These are phyloP conservation scores for Diploscapter pachys DNA, from an alignment of 1,140 invertebrate genomes.

Conservation along the genomic window DNA sequence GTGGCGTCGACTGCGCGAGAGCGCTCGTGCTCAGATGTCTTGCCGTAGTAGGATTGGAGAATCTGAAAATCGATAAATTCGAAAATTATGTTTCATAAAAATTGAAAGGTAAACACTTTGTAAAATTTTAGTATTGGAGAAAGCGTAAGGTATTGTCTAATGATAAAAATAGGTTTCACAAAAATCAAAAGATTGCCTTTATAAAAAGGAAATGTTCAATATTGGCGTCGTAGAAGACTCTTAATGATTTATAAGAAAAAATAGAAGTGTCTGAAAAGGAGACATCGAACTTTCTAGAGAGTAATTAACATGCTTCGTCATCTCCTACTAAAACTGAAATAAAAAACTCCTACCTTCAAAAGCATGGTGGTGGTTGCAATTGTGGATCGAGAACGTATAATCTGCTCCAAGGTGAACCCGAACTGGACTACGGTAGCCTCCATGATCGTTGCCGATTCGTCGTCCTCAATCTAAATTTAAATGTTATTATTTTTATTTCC, in stretches of 20 bases:
- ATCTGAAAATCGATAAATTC: conserved; percentile 40
- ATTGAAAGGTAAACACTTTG: background rate
- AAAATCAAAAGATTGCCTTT: too few species aligned
- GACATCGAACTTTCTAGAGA: too few species aligned
- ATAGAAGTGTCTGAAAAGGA: too few species aligned
- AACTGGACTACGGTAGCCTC: conserved; percentile 53
- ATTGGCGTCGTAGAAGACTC: too few species aligned
- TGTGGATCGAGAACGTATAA: conserved; percentile 45
- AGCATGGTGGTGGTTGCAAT: conserved; percentile 48
- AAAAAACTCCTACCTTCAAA: conserved; percentile 44
- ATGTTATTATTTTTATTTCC: background rate
- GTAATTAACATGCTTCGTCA: background rate
- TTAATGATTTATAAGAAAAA: too few species aligned
- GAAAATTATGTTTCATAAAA: background rate
- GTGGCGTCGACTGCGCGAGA: conserved; percentile 50
- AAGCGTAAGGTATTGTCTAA: background rate
- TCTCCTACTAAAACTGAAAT: background rate
- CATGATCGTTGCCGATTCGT: conserved; percentile 57
- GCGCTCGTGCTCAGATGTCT: conserved; percentile 50
- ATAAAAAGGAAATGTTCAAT: too few species aligned
- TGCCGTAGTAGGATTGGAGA: conserved; percentile 48
- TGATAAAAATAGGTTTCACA: too few species aligned
- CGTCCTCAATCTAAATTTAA: conserved; percentile 52
- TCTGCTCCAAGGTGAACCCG: conserved; percentile 47
- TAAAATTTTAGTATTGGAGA: background rate